phyloP scores from a whole-genome alignment of 2,797 vertebrate species.

The Anguilla anguilla region DNA sequence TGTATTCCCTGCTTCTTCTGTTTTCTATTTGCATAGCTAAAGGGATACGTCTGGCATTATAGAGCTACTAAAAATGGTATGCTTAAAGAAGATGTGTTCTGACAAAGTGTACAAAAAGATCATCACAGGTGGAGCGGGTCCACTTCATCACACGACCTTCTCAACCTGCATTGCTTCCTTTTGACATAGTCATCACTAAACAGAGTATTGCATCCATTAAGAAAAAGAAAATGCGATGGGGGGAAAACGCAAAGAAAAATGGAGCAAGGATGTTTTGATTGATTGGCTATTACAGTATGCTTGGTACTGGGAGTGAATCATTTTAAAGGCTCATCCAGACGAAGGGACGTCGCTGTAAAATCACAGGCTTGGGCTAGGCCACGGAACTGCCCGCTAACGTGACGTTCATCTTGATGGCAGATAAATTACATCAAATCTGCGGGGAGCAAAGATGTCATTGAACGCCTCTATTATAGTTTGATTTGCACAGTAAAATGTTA shows the following conservation, averaged over 20 bases:
- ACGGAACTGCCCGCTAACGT: not conserved
- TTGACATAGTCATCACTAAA: not conserved
- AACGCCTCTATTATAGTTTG: not conserved
- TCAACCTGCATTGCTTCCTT: not conserved
- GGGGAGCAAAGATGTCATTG: not conserved
- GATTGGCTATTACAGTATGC: not conserved
- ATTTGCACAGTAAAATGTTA: not conserved
- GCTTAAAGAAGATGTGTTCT: not conserved
- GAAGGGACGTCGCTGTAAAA: not conserved
- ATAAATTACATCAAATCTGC: not conserved
- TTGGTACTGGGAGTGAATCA: not conserved
- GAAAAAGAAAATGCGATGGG: not conserved
- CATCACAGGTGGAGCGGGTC: not conserved
- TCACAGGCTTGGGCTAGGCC: not conserved
- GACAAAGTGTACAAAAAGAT: constrained; percentile 3
- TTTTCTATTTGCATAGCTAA: not conserved
- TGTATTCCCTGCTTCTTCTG: not conserved
- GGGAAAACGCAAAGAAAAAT: no score
- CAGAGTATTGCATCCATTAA: not conserved
- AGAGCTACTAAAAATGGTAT: not conserved
- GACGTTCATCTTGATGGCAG: not conserved
- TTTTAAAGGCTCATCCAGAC: not conserved
- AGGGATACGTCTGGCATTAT: not conserved
- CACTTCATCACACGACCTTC: not conserved
- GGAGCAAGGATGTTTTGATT: not conserved